phyloP scores from a whole-genome alignment of 2,888 invertebrate genomes.

The Hartigia nigra region DNA sequence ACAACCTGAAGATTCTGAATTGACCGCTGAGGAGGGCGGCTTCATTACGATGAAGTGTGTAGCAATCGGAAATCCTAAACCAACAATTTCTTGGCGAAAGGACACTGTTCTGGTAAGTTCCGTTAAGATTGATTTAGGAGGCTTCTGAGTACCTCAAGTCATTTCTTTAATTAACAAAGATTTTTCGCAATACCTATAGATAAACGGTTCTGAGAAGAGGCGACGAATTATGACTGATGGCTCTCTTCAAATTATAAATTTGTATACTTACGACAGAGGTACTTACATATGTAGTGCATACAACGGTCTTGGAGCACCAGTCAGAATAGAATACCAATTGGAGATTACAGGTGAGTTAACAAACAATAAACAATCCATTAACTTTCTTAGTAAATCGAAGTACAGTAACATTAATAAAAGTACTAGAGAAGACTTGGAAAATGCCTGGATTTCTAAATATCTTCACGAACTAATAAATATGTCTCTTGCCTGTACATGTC shows the following conservation, averaged over 20 bases:
- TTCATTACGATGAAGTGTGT: slow-evolving; percentile 80
- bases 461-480: not conserved
- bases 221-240: slow-evolving; percentile 79
- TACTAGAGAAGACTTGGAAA: not conserved
- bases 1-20: slow-evolving; percentile 70
- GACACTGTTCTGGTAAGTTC: slow-evolving; percentile 75
- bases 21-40: slow-evolving; percentile 78
- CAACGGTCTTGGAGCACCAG: slow-evolving; percentile 79
- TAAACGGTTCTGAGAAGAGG: slow-evolving; percentile 78
- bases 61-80: slow-evolving; percentile 82
- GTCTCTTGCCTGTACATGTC: not conserved
- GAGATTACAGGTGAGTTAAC: slow-evolving; percentile 77
- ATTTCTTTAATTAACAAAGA: not conserved
- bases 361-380: not conserved
- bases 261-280: slow-evolving; percentile 84
- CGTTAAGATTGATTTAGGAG: not conserved
- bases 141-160: not conserved
- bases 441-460: not conserved
- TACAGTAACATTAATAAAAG: not conserved
- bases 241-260: slow-evolving; percentile 84
- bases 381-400: not conserved
- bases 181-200: slow-evolving; percentile 66
- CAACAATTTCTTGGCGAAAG: slow-evolving; percentile 81
- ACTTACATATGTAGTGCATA: slow-evolving; percentile 87
- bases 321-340: slow-evolving; percentile 76